These are phyloP conservation scores for Spinus olivaceus DNA, from an alignment of 2,797 vertebrate genomes.

Conservation along the genomic window DNA sequence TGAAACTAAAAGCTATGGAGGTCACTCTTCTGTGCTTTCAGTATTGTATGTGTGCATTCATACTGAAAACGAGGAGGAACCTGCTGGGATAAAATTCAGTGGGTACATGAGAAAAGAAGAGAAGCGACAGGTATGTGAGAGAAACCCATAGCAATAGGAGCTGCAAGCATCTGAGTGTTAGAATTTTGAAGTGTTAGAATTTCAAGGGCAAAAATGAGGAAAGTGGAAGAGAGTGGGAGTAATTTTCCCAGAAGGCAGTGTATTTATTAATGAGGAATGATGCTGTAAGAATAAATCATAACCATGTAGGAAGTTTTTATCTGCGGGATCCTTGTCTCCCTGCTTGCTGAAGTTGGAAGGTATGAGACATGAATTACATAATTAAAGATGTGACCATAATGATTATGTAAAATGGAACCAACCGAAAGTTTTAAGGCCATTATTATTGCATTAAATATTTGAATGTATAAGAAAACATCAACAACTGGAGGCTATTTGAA, in stretches of 20 bases:
- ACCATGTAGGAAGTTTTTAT: constrained; percentile 21
- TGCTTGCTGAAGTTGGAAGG: background rate
- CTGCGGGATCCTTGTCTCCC: background rate
- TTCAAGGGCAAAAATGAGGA: background rate
- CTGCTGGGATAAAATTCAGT: background rate
- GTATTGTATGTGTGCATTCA: background rate
- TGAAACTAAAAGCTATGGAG: background rate
- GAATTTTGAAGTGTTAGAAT: background rate
- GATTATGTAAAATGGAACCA: background rate
- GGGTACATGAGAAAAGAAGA: background rate
- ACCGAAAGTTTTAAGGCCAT: background rate
- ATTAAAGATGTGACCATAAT: background rate
- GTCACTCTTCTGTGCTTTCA: background rate
- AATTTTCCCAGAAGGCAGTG: constrained; percentile 29
- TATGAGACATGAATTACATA: background rate
- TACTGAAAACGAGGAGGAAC: background rate
- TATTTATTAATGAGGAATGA: constrained; percentile 29
- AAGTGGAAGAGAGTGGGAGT: constrained; percentile 19
- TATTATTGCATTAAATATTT: background rate
- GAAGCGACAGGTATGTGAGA: background rate
- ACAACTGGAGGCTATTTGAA: background rate
- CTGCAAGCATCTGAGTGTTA: background rate
- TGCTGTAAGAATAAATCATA: constrained; percentile 18
- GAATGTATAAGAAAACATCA: background rate
- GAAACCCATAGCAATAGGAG: background rate